Base-by-base conservation (phyloP, 2,888 invertebrate species). In the Branchellion lobata region DNA sequence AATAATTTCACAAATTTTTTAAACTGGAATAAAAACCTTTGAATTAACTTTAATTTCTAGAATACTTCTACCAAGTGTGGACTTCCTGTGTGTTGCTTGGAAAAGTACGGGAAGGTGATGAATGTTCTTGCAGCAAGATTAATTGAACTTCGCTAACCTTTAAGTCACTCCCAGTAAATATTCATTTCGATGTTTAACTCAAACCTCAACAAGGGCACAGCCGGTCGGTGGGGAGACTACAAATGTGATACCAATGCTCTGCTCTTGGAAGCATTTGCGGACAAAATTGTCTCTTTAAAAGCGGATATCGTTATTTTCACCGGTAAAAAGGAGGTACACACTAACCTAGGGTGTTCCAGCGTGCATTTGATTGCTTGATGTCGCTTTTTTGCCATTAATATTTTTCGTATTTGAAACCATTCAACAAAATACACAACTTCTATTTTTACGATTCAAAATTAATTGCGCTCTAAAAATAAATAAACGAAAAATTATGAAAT, bases 211-310 rank as follows among this genome's bases (percentile, higher is more conserved):
- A 8, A 82, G 82, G 82, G 82, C 1, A 24, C 71, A 18, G 79
- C 81, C 21, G 72, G 81, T 29, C 14, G 57, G 18, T 82, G 61
- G 53, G 82, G 81, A 27, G 80, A 78, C 24, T 82, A 81, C 72
- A 40, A 68, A 24, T 82, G 82, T 68, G 82, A 82, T 77, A 31
- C 81, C 18, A 81, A 81, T 14, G 68, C 29, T 24, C 31, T 73
- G 2, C 82, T 81, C 1, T 34, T 82, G 51, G 77, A 81, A 24
- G 27, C 77, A 33, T 82, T 82, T 53, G 72, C 82, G 1, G 24
- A 79, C 0, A 73, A 75, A 53, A 73, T 81, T 65, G 65, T 40
- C 27, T 24, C 27, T 24, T 31, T 77, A 1, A 68, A 71, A 11
- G 79, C 81, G 5, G 79, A 79, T 53, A 2, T 79, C n/a, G 34